Evolutionary conservation across 2,888 invertebrate species (phyloP).

Genomic region (Zaprionus obscuricornis): DNA sequence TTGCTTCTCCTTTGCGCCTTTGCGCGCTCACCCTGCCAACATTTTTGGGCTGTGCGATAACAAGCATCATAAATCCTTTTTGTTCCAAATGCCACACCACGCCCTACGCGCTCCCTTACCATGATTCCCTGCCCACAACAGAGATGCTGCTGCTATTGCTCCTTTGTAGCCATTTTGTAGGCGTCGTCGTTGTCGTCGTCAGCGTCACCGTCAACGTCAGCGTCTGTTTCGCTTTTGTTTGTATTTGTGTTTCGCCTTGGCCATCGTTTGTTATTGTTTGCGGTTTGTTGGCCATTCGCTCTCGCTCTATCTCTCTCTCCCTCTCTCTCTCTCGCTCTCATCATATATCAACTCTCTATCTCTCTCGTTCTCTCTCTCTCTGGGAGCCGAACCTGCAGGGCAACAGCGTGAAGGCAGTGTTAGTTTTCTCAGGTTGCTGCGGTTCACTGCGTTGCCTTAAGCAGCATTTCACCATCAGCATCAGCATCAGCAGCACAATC

Average conservation of each 20-base stretch:
- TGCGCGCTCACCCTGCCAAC: conserved; percentile 17
- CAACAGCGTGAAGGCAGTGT: conserved; percentile 11
- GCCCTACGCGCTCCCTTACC: conserved; percentile 9
- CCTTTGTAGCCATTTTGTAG: conserved; percentile 51
- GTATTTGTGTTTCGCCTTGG: conserved; percentile 46
- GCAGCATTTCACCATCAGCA: too few species aligned
- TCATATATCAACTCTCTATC: conserved; percentile 59
- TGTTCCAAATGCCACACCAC: conserved; percentile 60
- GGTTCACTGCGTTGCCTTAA: conserved; percentile 45
- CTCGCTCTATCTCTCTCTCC: background rate
- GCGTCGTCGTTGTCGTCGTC: conserved; percentile 21
- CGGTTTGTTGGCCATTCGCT: conserved; percentile 65
- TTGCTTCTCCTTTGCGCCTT: conserved; percentile 27
- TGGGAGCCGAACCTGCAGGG: conserved; percentile 7
- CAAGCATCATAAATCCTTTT: conserved; percentile 79
- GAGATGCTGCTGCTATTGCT: background rate
- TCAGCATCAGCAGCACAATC: too few species aligned
- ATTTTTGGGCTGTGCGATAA: conserved; percentile 68
- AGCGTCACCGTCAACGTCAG: too few species aligned
- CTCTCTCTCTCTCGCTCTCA: background rate
- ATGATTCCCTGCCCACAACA: background rate
- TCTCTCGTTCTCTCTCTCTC: background rate
- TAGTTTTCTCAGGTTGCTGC: conserved; percentile 48
- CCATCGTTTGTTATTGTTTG: conserved; percentile 78
- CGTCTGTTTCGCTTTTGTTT: conserved; percentile 40